These are phyloP conservation scores for Cerastis rubricosa DNA, from an alignment of 2,888 invertebrate species.

Conservation along the genomic window DNA sequence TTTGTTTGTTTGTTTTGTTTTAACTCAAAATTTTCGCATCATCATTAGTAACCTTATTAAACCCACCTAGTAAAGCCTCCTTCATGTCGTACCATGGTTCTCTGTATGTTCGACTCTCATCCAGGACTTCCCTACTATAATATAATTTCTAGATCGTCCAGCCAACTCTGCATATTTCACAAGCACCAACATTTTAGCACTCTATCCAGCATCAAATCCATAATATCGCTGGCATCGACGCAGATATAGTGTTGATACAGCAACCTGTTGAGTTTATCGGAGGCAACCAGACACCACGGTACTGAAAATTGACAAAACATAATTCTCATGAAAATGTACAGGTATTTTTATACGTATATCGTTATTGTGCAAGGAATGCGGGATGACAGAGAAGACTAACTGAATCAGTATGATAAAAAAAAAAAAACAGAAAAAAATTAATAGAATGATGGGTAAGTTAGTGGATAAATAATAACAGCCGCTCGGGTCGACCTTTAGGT, in stretches of 20 bases:
- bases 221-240: neutral
- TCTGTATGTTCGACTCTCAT: neutral
- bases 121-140: neutral
- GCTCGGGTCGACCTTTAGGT: too few relatives aligned
- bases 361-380: neutral
- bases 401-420: too few relatives aligned
- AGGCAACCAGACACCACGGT: slow-evolving; percentile 8
- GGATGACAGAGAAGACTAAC: neutral
- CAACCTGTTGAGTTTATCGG: slow-evolving; percentile 48
- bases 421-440: too few relatives aligned
- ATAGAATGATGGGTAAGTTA: too few relatives aligned
- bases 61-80: too few relatives aligned
- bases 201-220: neutral
- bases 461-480: too few relatives aligned
- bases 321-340: neutral
- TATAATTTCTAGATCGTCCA: neutral
- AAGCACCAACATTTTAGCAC: neutral
- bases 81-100: too few relatives aligned
- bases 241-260: slow-evolving; percentile 4
- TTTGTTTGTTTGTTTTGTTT: too few relatives aligned
- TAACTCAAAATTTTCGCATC: too few relatives aligned
- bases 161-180: neutral
- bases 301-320: slow-evolving; percentile 8
- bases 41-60: too few relatives aligned
- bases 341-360: slow-evolving; percentile 4